These are phyloP conservation scores for Botia kubotai DNA, from an alignment of 2,797 vertebrate genomes.

Conservation along the genomic window DNA sequence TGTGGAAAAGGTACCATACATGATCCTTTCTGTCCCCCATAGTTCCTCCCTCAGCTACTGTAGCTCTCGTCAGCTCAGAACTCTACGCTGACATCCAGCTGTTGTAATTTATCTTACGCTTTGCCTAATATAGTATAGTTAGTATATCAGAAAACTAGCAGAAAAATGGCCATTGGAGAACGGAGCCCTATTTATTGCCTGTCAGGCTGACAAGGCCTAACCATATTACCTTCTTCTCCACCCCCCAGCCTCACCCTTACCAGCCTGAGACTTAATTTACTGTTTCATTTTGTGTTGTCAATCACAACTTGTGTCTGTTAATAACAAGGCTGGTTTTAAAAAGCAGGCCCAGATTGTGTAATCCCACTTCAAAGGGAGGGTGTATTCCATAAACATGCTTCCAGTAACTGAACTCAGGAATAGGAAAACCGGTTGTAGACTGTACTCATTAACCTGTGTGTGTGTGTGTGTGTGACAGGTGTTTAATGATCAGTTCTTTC, in stretches of 20 bases:
- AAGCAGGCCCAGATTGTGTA: neutral
- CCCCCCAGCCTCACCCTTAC: neutral
- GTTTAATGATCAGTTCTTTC: constrained; percentile 88
- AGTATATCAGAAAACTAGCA: too few relatives aligned
- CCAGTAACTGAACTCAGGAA: neutral
- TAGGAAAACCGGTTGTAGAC: neutral
- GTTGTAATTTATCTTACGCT: neutral
- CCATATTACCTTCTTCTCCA: too few relatives aligned
- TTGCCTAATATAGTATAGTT: neutral
- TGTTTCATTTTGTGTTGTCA: neutral
- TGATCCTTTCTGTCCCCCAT: neutral
- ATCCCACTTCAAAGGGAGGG: neutral
- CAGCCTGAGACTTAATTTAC: neutral
- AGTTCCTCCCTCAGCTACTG: neutral
- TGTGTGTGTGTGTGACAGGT: constrained; percentile 78
- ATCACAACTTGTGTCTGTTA: neutral
- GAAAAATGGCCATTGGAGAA: neutral
- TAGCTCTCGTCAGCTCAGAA: neutral
- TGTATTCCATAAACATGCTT: constrained; percentile 4
- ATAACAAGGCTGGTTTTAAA: neutral
- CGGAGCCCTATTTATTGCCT: neutral
- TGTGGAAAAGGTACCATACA: constrained; percentile 86
- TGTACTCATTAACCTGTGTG: constrained; percentile 8
- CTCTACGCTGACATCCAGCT: neutral
- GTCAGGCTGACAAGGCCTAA: neutral